Base-by-base conservation (phyloP, 2,888 invertebrate genomes). In the Macrophya alboannulata region DNA sequence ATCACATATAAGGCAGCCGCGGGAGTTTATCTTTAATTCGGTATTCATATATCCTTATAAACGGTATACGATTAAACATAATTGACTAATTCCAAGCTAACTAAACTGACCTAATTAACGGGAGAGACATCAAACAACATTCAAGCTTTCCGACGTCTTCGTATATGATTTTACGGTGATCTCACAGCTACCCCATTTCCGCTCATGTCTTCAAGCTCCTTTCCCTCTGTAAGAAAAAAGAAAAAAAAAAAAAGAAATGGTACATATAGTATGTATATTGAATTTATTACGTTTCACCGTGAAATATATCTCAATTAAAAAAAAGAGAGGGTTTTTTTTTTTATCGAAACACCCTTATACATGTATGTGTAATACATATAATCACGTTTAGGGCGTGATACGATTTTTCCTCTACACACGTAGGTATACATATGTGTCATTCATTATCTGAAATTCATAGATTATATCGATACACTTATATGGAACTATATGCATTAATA, bases 201-300 rank as follows among this genome's bases (percentile, higher is more conserved):
- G 86, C 83, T 59, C 74, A 88, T 85, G 83, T 82, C 86, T 55
- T 88, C 84, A 15, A 89, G 88, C 68, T 87, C 87, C 74, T 84
- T 86, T 81, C 84, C 86, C 65, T 88, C 89, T 89, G 88, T 68
- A 88, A 89, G 43, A 51, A 86, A 85, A 87, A n/a, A n/a, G n/a
- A n/a, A n/a, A n/a, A n/a, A n/a, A n/a, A n/a, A n/a, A n/a, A n/a
- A n/a, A n/a, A n/a, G n/a, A n/a, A n/a, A n/a, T n/a, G n/a, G n/a
- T n/a, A n/a, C n/a, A n/a, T n/a, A n/a, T n/a, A n/a, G n/a, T n/a
- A n/a, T n/a, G n/a, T n/a, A n/a, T n/a, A n/a, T n/a, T n/a, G n/a
- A n/a, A n/a, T n/a, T n/a, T n/a, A n/a, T n/a, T n/a, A n/a, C n/a
- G n/a, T n/a, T n/a, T n/a, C n/a, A n/a, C n/a, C n/a, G n/a, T n/a